A percentile compares a stretch with the other conserved stretches of the same genome.
Conservation (phyloP, 2,797 vertebrate genomes). For the Schizopygopsis malacanthus region DNA sequence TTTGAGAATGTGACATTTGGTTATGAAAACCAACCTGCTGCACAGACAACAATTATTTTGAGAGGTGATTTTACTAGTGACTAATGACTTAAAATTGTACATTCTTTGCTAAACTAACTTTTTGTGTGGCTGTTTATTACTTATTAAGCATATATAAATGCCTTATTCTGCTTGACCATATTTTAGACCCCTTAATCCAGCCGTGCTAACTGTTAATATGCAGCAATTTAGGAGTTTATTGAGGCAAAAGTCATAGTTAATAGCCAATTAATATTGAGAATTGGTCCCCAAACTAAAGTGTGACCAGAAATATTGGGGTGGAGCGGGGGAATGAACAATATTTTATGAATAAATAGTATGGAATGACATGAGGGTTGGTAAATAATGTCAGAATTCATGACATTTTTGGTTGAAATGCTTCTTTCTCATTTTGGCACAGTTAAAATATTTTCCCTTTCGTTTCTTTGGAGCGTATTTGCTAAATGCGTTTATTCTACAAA, state of each 20-base stretch:
- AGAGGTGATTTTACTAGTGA: neutral
- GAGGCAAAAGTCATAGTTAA: neutral
- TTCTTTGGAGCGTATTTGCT: neutral
- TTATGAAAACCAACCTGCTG: neutral
- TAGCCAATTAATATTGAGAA: neutral
- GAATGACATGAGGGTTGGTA: neutral
- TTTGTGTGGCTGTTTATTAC: neutral
- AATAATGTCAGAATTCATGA: neutral
- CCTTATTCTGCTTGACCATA: neutral
- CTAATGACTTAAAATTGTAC: neutral
- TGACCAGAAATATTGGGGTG: neutral
- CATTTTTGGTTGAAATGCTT: neutral
- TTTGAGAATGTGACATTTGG: neutral
- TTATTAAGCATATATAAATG: neutral
- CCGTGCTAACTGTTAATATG: neutral
- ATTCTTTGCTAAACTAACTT: neutral
- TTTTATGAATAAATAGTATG: neutral
- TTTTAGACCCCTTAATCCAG: neutral
- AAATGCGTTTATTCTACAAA: constrained; percentile 10
- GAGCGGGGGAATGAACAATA: neutral
- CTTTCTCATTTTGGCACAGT: neutral
- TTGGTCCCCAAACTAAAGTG: neutral
- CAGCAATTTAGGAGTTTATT: neutral
- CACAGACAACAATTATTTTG: neutral
- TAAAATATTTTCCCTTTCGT: neutral